phyloP scores from a whole-genome alignment of 2,113 vertebrate genomes.

The Syngnathus scovelli region DNA sequence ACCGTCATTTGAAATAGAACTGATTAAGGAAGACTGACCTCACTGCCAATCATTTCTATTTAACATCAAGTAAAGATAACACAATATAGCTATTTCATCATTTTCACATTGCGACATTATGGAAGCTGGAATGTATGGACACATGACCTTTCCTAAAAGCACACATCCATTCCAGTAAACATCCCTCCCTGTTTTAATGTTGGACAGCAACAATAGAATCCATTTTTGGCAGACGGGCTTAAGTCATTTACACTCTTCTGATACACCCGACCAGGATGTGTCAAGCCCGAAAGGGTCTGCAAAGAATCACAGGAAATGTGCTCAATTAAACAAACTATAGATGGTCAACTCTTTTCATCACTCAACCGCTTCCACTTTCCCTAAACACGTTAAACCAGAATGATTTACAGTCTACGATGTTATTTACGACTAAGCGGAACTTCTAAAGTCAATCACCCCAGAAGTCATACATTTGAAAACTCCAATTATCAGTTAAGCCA shows the following conservation, averaged over 20 bases:
- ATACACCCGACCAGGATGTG: neutral
- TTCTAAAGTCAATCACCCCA: too few species aligned
- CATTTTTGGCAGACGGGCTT: slow-evolving; percentile 19
- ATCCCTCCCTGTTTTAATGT: slow-evolving; percentile 14
- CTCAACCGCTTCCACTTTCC: neutral
- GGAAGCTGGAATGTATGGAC: neutral
- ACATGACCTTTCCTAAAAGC: neutral
- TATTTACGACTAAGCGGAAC: neutral
- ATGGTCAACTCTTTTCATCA: neutral
- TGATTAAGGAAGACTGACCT: too few species aligned
- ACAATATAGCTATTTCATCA: too few species aligned
- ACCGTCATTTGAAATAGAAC: too few species aligned
- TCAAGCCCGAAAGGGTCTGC: neutral
- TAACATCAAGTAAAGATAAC: too few species aligned
- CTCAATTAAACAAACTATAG: neutral
- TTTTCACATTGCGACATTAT: neutral
- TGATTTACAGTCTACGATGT: neutral
- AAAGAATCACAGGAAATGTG: neutral
- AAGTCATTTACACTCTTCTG: slow-evolving; percentile 3
- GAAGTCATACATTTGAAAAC: too few species aligned
- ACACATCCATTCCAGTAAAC: slow-evolving; percentile 9
- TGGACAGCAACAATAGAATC: slow-evolving; percentile 3
- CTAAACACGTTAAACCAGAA: neutral
- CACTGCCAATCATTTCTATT: too few species aligned
- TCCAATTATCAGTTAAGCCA: too few species aligned